Conservation (phyloP, 2,888 invertebrate species). For the Pseudococcus longispinus region DNA sequence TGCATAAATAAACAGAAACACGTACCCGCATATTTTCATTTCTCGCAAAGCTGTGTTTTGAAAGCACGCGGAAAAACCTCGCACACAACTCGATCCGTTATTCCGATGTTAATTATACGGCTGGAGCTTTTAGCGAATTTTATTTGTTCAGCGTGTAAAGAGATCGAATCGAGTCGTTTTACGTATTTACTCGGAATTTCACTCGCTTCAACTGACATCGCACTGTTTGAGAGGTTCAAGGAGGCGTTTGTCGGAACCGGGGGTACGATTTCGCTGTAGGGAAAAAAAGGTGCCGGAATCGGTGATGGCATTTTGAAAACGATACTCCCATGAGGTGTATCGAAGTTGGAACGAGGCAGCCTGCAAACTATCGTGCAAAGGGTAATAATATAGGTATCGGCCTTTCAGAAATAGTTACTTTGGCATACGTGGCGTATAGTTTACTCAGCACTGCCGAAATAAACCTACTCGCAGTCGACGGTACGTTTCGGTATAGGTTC, state of each 20-base stretch:
- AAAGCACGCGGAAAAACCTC: background rate
- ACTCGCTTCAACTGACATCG: constrained; percentile 4
- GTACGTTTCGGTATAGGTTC: no score
- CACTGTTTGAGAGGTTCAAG: background rate
- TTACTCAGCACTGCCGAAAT: no score
- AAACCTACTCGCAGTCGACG: no score
- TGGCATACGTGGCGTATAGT: no score
- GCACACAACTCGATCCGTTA: background rate
- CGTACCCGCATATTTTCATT: constrained; percentile 31
- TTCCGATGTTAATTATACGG: constrained; percentile 2
- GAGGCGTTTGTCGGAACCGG: background rate
- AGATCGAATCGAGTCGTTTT: background rate
- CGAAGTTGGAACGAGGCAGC: background rate
- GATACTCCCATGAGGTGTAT: background rate
- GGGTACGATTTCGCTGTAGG: no score
- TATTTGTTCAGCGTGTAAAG: background rate
- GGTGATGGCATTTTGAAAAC: background rate
- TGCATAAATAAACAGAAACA: background rate
- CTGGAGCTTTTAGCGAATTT: background rate
- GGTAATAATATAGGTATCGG: background rate
- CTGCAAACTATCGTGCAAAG: background rate
- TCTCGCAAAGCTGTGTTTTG: constrained; percentile 5
- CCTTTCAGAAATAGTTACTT: background rate
- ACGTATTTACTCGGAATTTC: constrained; percentile 10
- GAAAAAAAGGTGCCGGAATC: background rate